Percentiles rank a stretch among this genome's conserved stretches.
Evolutionary conservation across 1,140 invertebrate genomes (phyloP).

Genomic region (Laodelphax striatellus): DNA sequence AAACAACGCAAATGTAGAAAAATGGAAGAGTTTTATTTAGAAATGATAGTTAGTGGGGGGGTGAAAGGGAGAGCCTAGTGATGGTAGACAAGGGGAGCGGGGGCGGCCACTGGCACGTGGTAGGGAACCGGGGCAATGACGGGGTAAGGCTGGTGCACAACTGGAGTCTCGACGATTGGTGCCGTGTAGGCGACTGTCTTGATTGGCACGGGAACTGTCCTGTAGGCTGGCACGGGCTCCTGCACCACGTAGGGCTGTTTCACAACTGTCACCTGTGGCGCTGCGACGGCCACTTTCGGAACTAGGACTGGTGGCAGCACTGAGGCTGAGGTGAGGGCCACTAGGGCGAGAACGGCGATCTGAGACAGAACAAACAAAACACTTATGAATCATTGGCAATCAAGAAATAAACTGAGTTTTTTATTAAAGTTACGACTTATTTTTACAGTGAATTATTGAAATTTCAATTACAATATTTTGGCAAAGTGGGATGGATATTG

Average conservation of each 20-base stretch:
- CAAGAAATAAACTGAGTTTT: too few species aligned
- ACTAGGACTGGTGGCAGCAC: constrained; percentile 22
- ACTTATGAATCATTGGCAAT: background rate
- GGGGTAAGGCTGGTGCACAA: constrained; percentile 1
- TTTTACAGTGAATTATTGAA: too few species aligned
- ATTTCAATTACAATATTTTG: too few species aligned
- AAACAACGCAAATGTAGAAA: too few species aligned
- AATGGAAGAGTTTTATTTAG: too few species aligned
- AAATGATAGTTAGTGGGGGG: too few species aligned
- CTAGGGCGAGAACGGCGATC: constrained; percentile 16
- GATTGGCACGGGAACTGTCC: constrained; percentile 24
- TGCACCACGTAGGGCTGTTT: constrained; percentile 24
- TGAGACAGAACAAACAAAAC: constrained; percentile 5
- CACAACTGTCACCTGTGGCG: constrained; percentile 26
- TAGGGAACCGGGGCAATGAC: constrained; percentile 13
- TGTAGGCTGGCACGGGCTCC: constrained; percentile 23
- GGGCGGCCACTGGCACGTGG: constrained; percentile 1
- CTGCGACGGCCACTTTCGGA: constrained; percentile 23
- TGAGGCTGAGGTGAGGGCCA: constrained; percentile 10
- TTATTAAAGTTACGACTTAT: too few species aligned
- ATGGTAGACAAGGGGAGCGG: background rate
- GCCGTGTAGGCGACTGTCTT: constrained; percentile 24
- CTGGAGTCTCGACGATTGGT: constrained; percentile 14
- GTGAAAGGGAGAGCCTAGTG: too few species aligned
- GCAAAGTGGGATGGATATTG: too few species aligned